These are phyloP conservation scores for Lucilia cuprina DNA, from an alignment of 1,140 invertebrate species.

Conservation along the genomic window DNA sequence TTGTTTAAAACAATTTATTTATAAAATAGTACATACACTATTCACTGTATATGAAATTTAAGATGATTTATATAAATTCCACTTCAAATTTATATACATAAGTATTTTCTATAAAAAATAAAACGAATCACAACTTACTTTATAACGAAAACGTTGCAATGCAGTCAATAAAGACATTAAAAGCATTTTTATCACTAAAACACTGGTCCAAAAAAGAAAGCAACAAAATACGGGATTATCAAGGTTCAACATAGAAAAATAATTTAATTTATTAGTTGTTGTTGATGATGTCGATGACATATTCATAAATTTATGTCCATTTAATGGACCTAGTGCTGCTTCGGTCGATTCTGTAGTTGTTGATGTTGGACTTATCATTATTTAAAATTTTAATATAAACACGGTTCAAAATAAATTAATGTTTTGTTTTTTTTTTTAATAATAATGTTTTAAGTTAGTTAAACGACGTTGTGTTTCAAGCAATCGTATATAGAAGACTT, in stretches of 20 bases:
- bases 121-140: conserved; percentile 46
- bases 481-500: background rate
- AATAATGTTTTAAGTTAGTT: too few species aligned
- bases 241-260: conserved; percentile 45
- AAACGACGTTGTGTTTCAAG: background rate
- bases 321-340: background rate
- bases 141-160: conserved; percentile 63
- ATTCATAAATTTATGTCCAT: background rate
- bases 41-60: too few species aligned
- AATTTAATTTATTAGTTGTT: background rate
- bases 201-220: conserved; percentile 64
- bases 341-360: background rate
- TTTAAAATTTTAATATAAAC: background rate
- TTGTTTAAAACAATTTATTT: too few species aligned
- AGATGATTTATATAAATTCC: too few species aligned
- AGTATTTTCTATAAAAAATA: background rate
- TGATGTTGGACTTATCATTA: background rate
- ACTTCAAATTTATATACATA: too few species aligned
- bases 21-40: too few species aligned
- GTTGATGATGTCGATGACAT: conserved; percentile 14
- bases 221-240: conserved; percentile 63
- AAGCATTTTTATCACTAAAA: conserved; percentile 66
- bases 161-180: conserved; percentile 65
- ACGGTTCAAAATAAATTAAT: too few species aligned
- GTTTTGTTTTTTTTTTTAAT: too few species aligned